A percentile compares a stretch with the other conserved stretches of the same genome.
Conservation (phyloP, 2,113 vertebrate genomes). For the Coryphaenoides rupestris region DNA sequence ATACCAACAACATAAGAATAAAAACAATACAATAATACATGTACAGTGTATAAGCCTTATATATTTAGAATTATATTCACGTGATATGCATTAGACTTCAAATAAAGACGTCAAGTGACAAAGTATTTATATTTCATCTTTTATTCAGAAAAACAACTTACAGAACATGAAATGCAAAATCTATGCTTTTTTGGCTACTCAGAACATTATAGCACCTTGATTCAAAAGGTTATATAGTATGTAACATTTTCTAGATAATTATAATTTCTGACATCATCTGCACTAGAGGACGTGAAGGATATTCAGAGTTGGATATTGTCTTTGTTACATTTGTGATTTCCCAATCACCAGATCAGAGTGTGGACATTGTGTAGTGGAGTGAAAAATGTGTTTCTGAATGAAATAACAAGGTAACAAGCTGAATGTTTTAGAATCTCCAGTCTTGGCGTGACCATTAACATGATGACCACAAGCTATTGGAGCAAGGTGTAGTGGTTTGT, state of each 20-base stretch:
- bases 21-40: no score
- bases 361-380: no score
- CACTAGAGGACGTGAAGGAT: no score
- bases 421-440: no score
- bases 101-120: constrained; percentile 2
- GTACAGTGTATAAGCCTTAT: no score
- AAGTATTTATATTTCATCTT: constrained; percentile 41
- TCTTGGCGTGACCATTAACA: no score
- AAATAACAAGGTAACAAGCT: background rate
- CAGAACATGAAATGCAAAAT: constrained; percentile 50
- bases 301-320: constrained; percentile 12
- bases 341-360: background rate
- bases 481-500: no score
- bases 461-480: no score
- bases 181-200: constrained; percentile 59
- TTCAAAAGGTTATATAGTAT: constrained; percentile 55
- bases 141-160: constrained; percentile 70
- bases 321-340: background rate
- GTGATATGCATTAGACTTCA: background rate
- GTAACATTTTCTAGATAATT: constrained; percentile 29
- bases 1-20: no score
- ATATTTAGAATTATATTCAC: no score
- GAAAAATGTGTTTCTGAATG: no score
- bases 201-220: constrained; percentile 74
- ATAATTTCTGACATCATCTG: constrained; percentile 13